phyloP scores from a whole-genome alignment of 2,113 vertebrate species.

The Cyprinodon variegatus region DNA sequence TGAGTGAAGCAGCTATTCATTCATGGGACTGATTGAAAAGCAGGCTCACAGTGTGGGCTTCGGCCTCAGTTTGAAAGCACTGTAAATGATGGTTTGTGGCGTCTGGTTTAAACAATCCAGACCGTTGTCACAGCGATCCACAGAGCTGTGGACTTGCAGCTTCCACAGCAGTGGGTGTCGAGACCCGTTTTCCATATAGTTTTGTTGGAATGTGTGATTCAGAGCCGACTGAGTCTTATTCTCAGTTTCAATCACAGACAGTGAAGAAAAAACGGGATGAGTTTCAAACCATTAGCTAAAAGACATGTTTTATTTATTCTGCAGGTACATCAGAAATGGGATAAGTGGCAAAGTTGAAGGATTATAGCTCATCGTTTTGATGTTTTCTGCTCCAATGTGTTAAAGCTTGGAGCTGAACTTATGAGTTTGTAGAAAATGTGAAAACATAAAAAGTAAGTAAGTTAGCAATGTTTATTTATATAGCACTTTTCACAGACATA shows the following conservation, averaged over 20 bases:
- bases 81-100: conserved; percentile 43
- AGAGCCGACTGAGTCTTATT: conserved; percentile 11
- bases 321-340: neutral
- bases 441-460: no score
- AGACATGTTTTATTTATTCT: neutral
- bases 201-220: conserved; percentile 17
- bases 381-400: neutral
- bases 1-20: conserved; percentile 66
- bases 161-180: conserved; percentile 42
- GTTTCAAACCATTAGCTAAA: neutral
- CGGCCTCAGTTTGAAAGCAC: conserved; percentile 43
- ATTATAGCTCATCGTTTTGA: neutral
- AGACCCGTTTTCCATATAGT: conserved; percentile 9
- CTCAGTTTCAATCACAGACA: conserved; percentile 5
- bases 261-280: conserved; percentile 11
- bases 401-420: neutral
- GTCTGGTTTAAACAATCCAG: conserved; percentile 62
- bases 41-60: conserved; percentile 52
- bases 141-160: conserved; percentile 28
- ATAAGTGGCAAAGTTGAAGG: neutral
- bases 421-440: neutral
- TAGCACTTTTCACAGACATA: no score
- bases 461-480: no score
- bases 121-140: conserved; percentile 53
- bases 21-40: conserved; percentile 21